Evolutionary conservation across 2,888 invertebrate genomes (phyloP), one percentile per base, ranked within the genome.

Genomic region (Tetanocera ferruginea): DNA sequence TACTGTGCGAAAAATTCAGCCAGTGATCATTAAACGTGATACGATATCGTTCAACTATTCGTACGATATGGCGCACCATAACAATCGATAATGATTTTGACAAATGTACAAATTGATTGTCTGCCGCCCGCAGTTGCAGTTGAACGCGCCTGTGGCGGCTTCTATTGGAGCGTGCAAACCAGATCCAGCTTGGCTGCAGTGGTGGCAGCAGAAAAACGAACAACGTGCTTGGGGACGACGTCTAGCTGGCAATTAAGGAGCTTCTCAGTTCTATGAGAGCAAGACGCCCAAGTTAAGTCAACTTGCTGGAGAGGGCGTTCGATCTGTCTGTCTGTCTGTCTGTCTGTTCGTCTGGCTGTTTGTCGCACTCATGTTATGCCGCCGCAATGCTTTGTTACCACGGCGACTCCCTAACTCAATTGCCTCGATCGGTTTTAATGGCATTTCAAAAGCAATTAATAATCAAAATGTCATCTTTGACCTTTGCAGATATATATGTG

Each of bases 401-500:
- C 52, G 64, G 37, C 51, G 31, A 72, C 72, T 72, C 52, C 57
- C 70, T 19, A 57, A 19, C 64, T 73, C 72, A 66, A 57, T 64
- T 37, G 70, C 17, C 37, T 52, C 67, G 60, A 75, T 73, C 67
- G 55, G 51, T 64, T 73, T 77, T 79, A 81, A 79, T 78, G 81
- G 78, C 78, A 79, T 82, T 81, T 83, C 81, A 80, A 80, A 80
- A 80, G 83, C 82, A 83, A 83, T 83, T 83, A 83, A 83, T 83
- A 83, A 83, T 82, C 82, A 76, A 82, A 82, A 80, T 83, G 83
- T 83, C 83, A 83, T 82, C 79, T 79, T 77, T 80, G 82, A 82
- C 82, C 83, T 82, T 83, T 82, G 57, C 79, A 78, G 78, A 80
- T 80, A 78, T 77, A 14, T 43, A 11, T 77, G 75, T 76, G 62